These are phyloP conservation scores for Chymomyza fuscimana DNA, from an alignment of 2,888 invertebrate species.

Conservation along the genomic window DNA sequence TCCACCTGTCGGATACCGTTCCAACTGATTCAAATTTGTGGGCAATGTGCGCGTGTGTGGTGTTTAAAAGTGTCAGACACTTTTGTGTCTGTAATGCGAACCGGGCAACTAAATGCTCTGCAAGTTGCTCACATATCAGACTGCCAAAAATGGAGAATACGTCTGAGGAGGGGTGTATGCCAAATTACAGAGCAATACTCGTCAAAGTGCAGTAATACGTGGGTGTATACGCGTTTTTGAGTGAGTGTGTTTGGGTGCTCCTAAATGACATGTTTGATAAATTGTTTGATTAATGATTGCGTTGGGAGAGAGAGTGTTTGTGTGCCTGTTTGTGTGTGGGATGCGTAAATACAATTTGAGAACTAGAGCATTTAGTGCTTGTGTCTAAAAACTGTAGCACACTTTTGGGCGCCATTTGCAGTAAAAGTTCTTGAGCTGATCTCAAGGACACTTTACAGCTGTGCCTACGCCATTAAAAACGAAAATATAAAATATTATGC, in stretches of 20 bases:
- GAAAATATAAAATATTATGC: slow-evolving; percentile 34
- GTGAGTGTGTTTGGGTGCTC: slow-evolving; percentile 2
- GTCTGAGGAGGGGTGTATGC: background rate
- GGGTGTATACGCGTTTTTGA: slow-evolving; percentile 2
- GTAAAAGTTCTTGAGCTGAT: background rate
- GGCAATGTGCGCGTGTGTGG: background rate
- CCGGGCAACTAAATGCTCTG: slow-evolving; percentile 5
- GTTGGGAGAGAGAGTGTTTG: slow-evolving; percentile 14
- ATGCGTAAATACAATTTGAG: slow-evolving; percentile 65
- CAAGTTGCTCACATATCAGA: slow-evolving; percentile 11
- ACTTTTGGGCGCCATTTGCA: slow-evolving; percentile 32
- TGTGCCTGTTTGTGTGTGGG: slow-evolving; percentile 27
- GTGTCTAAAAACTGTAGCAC: slow-evolving; percentile 26
- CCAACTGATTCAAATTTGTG: too few relatives aligned
- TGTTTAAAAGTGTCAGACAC: slow-evolving; percentile 30
- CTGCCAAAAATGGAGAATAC: slow-evolving; percentile 2
- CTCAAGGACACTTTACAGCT: slow-evolving; percentile 37
- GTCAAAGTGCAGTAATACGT: background rate
- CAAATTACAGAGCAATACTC: background rate
- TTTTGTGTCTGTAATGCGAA: slow-evolving; percentile 11
- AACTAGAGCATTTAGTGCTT: slow-evolving; percentile 29
- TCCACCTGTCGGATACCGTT: too few relatives aligned
- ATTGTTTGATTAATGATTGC: slow-evolving; percentile 67
- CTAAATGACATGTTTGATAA: slow-evolving; percentile 68
- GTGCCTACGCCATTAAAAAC: slow-evolving; percentile 49